These are phyloP conservation scores for Yponomeuta cagnagella DNA, from an alignment of 2,888 invertebrate species.

Conservation along the genomic window DNA sequence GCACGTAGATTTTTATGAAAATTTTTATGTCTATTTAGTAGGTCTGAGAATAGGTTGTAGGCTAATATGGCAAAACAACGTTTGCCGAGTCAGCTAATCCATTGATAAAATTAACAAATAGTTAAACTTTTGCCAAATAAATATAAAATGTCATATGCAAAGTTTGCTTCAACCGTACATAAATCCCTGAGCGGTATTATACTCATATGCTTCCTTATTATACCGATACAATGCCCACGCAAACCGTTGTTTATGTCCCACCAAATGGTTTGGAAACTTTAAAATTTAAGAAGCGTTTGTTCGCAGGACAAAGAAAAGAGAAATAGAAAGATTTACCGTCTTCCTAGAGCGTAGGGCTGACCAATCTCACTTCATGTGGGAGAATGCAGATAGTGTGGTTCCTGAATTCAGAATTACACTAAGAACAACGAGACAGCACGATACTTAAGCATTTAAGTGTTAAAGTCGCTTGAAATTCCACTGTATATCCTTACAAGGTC, in stretches of 20 bases:
- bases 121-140: no score
- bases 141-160: not conserved
- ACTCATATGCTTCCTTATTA: not conserved
- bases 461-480: no score
- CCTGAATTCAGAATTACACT: not conserved
- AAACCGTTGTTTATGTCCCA: constrained; percentile 6
- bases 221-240: not conserved
- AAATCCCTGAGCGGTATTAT: not conserved
- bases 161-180: not conserved
- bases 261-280: constrained; percentile 35
- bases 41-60: no score
- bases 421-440: no score
- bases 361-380: not conserved
- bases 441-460: no score
- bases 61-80: no score
- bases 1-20: no score
- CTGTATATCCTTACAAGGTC: no score
- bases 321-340: constrained; percentile 37
- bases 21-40: no score
- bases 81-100: no score
- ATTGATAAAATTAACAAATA: no score
- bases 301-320: constrained; percentile 33
- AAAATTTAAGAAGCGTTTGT: constrained; percentile 38
- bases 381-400: not conserved
- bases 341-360: constrained; percentile 24